A percentile compares a stretch with the other conserved stretches of the same genome.
Evolutionary conservation across 1,140 invertebrate genomes (phyloP).

Genomic region (Pararge aegeria): DNA sequence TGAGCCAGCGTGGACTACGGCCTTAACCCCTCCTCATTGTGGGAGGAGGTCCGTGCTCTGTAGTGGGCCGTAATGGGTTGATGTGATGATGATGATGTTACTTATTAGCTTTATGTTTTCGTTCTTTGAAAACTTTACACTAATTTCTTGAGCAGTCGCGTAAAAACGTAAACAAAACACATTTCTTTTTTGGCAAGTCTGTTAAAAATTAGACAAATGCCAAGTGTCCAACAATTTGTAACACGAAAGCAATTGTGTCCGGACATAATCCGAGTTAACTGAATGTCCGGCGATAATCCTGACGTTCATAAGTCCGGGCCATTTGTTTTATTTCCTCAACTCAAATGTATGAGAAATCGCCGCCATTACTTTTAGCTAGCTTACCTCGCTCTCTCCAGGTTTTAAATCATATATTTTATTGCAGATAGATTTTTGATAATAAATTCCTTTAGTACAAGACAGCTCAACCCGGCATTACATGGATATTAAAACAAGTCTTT

Average conservation of each 20-base stretch:
- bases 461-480: neutral
- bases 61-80: no score
- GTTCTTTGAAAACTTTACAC: no score
- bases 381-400: neutral
- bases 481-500: no score
- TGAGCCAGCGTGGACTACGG: no score
- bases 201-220: neutral
- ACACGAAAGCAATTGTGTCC: constrained; percentile 8
- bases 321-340: constrained; percentile 1
- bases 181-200: no score
- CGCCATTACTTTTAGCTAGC: neutral
- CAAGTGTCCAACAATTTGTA: neutral
- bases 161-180: no score
- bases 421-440: neutral
- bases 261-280: constrained; percentile 9
- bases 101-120: no score
- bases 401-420: constrained; percentile 10
- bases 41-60: no score
- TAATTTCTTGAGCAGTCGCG: no score
- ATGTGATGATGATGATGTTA: no score
- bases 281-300: constrained; percentile 6
- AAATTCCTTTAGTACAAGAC: neutral
- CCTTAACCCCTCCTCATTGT: no score
- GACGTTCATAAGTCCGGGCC: constrained; percentile 5
- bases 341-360: constrained; percentile 3